These are phyloP conservation scores for Atherinomorus stipes DNA, from an alignment of 2,113 vertebrate species.

Conservation along the genomic window DNA sequence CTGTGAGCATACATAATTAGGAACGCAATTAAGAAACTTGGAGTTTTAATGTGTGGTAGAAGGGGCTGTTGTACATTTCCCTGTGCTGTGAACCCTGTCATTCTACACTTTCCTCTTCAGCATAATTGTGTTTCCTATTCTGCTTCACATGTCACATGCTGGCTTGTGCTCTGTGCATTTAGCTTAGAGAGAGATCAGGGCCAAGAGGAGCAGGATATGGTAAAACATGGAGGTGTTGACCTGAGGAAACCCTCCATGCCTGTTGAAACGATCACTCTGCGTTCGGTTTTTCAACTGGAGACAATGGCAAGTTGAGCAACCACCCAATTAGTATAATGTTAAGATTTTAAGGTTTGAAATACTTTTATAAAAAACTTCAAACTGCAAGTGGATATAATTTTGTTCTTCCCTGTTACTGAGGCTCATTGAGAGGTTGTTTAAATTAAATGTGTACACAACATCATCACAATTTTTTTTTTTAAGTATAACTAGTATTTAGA, in stretches of 20 bases:
- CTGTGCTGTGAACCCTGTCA: conserved; percentile 33
- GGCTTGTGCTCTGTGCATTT: conserved; percentile 17
- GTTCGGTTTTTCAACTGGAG: conserved; percentile 28
- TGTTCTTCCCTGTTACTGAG: not conserved
- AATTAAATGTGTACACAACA: too few species aligned
- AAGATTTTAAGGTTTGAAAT: not conserved
- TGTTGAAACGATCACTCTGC: conserved; percentile 22
- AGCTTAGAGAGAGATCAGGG: conserved; percentile 37
- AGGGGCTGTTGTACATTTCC: conserved; percentile 14
- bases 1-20: conserved; percentile 26
- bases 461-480: too few species aligned
- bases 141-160: conserved; percentile 13
- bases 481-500: too few species aligned
- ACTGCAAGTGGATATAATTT: not conserved
- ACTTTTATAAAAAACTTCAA: conserved; percentile 10
- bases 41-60: conserved; percentile 31
- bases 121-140: not conserved
- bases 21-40: conserved; percentile 15
- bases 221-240: conserved; percentile 50
- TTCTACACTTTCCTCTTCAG: conserved; percentile 10
- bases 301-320: conserved; percentile 31
- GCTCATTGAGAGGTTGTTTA: too few species aligned
- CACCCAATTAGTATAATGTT: not conserved
- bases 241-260: conserved; percentile 46
- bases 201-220: conserved; percentile 31